Evolutionary conservation across 2,888 invertebrate genomes (phyloP), one percentile per base, ranked within the genome.

Genomic region (Chloroclysta siterata): DNA sequence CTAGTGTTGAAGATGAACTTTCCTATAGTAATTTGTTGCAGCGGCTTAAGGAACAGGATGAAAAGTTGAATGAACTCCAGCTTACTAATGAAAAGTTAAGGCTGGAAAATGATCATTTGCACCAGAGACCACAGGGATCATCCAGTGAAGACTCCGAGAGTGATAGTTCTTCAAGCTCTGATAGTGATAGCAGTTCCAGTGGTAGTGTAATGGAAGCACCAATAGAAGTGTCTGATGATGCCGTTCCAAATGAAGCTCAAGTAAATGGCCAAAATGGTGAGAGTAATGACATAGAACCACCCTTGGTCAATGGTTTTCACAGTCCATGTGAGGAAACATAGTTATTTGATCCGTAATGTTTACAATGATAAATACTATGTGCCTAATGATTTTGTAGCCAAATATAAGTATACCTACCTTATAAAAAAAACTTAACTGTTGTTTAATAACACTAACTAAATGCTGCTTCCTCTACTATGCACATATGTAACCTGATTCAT

Each of bases 1-100:
- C 89, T 14, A 84, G 85, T 74, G 74, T 79, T 13, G 75, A 79
- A 5, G 89, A 85, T 58, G 89, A 89, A 58, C 79, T 84, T 50
- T 79, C 83, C 17, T 73, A 87, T 56, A 76, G 77, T 66, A 90
- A 90, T 53, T 76, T 89, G 65, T 73, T 88, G 75, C 85, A 84
- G 59, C 85, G 88, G 48, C 69, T 94, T 39, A 94, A 94, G 68
- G 90, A 94, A 41, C 94, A 94, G 75, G 94, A 95, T 74, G 94
- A 94, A 66, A 93, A 94, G 80, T 93, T 96, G 57, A 93, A 93
- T 67, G 94, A 95, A 69, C 88, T 95, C 42, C 92, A 94, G 63
- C 77, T 93, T 57, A 94, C 95, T 61, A 95, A 95, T 82, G 95
- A 95, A 70, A 93, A 94, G 69, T 79, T 96, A 39, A 87, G 92